A percentile compares a stretch with the other conserved stretches of the same genome.
phyloP scores from a whole-genome alignment of 2,888 invertebrate species.

The Dolichomitus sp. region DNA sequence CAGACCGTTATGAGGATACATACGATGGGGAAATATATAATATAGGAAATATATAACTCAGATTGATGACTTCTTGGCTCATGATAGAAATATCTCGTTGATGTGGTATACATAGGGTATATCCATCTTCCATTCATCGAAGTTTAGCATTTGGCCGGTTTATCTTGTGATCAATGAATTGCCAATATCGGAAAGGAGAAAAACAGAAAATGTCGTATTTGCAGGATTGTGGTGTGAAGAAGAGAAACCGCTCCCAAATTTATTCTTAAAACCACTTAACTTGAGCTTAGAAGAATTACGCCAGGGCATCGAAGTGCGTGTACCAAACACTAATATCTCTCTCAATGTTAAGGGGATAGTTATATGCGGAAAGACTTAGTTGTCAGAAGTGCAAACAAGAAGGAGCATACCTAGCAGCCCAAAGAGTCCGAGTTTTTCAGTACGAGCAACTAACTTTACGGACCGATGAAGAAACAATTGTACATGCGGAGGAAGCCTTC shows the following conservation, averaged over 20 bases:
- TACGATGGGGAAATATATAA: conserved; percentile 45
- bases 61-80: background rate
- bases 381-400: background rate
- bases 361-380: background rate
- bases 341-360: conserved; percentile 18
- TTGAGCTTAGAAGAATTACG: background rate
- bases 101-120: conserved; percentile 19
- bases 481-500: no score
- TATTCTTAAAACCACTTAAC: background rate
- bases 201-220: conserved; percentile 1
- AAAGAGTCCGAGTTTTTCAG: background rate
- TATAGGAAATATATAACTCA: conserved; percentile 14
- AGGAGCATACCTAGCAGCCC: background rate
- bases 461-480: background rate
- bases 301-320: background rate
- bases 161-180: background rate
- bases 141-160: background rate
- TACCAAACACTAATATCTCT: conserved; percentile 2
- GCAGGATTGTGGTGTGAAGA: background rate
- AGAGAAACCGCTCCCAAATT: background rate
- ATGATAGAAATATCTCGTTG: background rate
- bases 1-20: conserved; percentile 31
- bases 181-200: background rate
- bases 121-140: conserved; percentile 2
- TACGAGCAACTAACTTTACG: background rate